phyloP scores from a whole-genome alignment of 2,113 vertebrate species.

The Entomyzon cyanotis region DNA sequence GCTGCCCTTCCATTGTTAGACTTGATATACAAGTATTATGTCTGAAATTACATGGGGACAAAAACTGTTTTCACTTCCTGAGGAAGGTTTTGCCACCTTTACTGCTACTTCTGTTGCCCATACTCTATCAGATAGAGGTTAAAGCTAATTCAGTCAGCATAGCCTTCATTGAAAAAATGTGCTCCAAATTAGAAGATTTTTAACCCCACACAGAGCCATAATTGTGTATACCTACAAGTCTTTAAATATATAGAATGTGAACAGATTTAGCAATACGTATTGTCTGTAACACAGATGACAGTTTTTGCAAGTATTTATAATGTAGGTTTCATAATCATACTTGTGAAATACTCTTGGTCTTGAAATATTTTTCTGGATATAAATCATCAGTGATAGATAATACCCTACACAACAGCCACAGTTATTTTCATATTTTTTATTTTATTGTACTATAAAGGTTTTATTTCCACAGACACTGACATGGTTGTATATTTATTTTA shows the following conservation, averaged over 20 bases:
- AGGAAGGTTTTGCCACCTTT: background rate
- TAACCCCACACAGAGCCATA: fast-evolving
- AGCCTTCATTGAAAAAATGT: background rate
- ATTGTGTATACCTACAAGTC: background rate
- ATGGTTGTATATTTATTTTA: background rate
- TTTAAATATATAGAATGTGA: background rate
- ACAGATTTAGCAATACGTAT: background rate
- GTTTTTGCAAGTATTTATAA: background rate
- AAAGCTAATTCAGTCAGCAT: background rate
- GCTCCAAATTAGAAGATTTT: background rate
- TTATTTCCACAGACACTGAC: background rate
- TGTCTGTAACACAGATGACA: background rate
- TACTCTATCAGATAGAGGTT: background rate
- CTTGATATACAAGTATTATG: background rate
- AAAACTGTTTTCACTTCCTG: background rate
- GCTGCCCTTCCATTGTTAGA: background rate
- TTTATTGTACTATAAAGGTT: background rate
- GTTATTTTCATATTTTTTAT: background rate
- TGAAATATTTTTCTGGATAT: background rate
- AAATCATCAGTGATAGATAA: background rate
- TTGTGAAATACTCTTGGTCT: background rate
- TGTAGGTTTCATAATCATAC: background rate
- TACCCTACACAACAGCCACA: background rate
- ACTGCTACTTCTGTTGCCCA: background rate
- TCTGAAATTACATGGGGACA: background rate